Evolutionary conservation across 2,888 invertebrate genomes (phyloP).

Genomic region (Pseudeuparius sepicola): DNA sequence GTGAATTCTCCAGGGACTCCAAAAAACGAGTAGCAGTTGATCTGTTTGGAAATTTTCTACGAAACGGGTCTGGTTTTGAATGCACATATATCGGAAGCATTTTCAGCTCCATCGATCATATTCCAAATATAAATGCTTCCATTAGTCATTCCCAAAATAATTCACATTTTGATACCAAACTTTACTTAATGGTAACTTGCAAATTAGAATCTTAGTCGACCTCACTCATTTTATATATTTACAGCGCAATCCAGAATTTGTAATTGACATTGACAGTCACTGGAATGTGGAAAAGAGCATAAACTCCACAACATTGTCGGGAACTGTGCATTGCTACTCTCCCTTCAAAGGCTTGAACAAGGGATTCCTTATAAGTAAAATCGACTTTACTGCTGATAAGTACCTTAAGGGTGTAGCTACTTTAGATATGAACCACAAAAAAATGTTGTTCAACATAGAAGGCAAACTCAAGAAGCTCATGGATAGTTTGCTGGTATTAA

Average conservation of each 20-base stretch:
- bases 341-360: constrained; percentile 61
- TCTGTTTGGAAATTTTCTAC: constrained; percentile 42
- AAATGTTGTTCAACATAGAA: constrained; percentile 54
- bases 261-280: constrained; percentile 57
- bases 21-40: constrained; percentile 48
- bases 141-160: constrained; percentile 46
- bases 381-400: constrained; percentile 52
- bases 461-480: constrained; percentile 53
- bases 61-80: constrained; percentile 36
- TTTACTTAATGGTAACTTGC: constrained; percentile 45
- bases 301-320: constrained; percentile 54
- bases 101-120: constrained; percentile 48
- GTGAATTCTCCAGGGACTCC: constrained; percentile 50
- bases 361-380: constrained; percentile 57
- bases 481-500: constrained; percentile 65
- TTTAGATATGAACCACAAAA: constrained; percentile 59
- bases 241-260: constrained; percentile 56
- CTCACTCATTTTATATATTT: too few species aligned
- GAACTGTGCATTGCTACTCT: constrained; percentile 52
- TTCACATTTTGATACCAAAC: constrained; percentile 42
- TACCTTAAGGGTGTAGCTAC: constrained; percentile 60
- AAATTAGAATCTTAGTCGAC: too few species aligned
- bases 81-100: constrained; percentile 45
- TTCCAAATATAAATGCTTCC: constrained; percentile 47
- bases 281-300: constrained; percentile 53